phyloP scores from a whole-genome alignment of 1,140 invertebrate species.

The Drosophila insularis region DNA sequence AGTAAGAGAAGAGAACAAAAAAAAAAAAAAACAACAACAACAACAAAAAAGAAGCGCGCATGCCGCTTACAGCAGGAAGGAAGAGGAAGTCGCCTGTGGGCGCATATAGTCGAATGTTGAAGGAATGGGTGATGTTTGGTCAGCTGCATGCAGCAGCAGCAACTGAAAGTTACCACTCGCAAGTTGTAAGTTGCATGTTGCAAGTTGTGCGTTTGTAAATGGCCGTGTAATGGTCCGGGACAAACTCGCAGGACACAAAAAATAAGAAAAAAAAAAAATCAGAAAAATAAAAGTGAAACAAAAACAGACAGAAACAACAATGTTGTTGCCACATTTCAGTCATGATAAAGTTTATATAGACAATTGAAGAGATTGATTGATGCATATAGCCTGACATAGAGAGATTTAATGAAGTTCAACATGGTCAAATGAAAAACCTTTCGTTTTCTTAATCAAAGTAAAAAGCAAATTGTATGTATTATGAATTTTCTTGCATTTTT shows the following conservation, averaged over 20 bases:
- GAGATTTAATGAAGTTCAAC: too few species aligned
- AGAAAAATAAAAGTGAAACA: neutral
- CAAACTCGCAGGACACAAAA: neutral
- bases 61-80: slow-evolving; percentile 44
- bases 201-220: slow-evolving; percentile 34
- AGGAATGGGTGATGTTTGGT: slow-evolving; percentile 38
- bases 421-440: too few species aligned
- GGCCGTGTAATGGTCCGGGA: slow-evolving; percentile 42
- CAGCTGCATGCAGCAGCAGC: slow-evolving; percentile 53
- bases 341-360: neutral
- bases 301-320: neutral
- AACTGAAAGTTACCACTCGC: slow-evolving; percentile 20
- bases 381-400: neutral
- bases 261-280: neutral
- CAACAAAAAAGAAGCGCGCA: slow-evolving; percentile 25
- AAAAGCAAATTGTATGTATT: slow-evolving; percentile 2
- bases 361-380: slow-evolving; percentile 5
- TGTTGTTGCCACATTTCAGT: slow-evolving; percentile 6
- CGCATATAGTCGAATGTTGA: slow-evolving; percentile 3
- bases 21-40: neutral
- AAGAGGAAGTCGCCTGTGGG: slow-evolving; percentile 58
- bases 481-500: slow-evolving; percentile 16
- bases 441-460: neutral
- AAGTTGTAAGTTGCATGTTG: neutral
- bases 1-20: slow-evolving; percentile 43